Evolutionary conservation across 2,888 invertebrate genomes (phyloP), one percentile per base, ranked within the genome.

Genomic region (Netelia inedita): DNA sequence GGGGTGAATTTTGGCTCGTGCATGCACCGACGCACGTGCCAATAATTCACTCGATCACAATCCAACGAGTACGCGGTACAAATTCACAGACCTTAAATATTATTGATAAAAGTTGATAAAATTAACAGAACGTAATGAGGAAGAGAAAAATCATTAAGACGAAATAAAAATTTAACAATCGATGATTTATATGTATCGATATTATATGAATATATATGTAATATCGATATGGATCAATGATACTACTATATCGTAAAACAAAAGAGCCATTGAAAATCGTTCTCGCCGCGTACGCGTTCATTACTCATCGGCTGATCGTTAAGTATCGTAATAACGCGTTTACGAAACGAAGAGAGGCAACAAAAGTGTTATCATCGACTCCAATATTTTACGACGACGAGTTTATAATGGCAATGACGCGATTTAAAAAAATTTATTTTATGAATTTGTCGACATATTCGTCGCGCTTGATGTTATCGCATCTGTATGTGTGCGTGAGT

Each of bases 1-100:
- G 53, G 41, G 16, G 61, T 65, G 46, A 80, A 76, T 79, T 72
- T 82, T 74, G 71, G 76, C 63, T 21, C 50, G 57, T 55, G 65
- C 23, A 43, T n/a, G 55, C 9, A 53, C 23, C 50, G 57, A 9
- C 35, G 28, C 21, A 65, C 63, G 21, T 2, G 23, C 43, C 41
- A 72, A 61, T 2, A 74, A 78, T 43, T 61, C 35, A 73, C 66
- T 53, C 68, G 59, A 19, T 21, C 41, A 65, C 10, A 10, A 19
- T 63, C 72, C 69, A 88, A 88, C 84, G 88, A 90, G 89, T 83
- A 91, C 89, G 90, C 91, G 92, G 93, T 93, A 93, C 93, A 93
- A 93, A 88, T 35, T 93, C 90, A 91, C 92, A 91, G 90, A 93
- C 90, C 90, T 93, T 92, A 92, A 73, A 80, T 74, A 88, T 82